Percentiles rank a stretch among this genome's conserved stretches.
These are phyloP conservation scores for Anguilla pacifica DNA, from an alignment of 2,797 vertebrate genomes.

Conservation along the genomic window DNA sequence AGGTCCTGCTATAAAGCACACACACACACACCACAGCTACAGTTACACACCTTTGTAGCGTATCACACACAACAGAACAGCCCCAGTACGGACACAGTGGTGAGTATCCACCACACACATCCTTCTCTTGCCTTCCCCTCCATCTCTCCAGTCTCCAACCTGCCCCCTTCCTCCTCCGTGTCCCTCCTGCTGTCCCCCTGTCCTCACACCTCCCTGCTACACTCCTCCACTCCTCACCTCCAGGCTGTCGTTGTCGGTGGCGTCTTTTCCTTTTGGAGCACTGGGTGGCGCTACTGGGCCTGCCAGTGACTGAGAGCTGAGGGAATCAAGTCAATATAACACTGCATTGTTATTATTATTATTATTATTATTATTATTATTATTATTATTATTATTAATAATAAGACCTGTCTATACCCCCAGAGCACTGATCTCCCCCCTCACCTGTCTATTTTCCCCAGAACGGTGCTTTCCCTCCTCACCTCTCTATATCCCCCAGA, in stretches of 20 bases:
- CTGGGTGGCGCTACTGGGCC: slow-evolving; percentile 67
- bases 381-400: too few species aligned
- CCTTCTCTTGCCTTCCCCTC: not conserved
- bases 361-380: not conserved
- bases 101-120: not conserved
- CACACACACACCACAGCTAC: slow-evolving; percentile 45
- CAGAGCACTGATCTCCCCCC: slow-evolving; percentile 21
- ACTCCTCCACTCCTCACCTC: slow-evolving; percentile 74
- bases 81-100: not conserved
- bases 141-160: not conserved
- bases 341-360: not conserved
- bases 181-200: not conserved
- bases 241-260: slow-evolving; percentile 82
- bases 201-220: not conserved
- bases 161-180: not conserved
- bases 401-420: too few species aligned
- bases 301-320: slow-evolving; percentile 85
- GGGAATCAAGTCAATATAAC: slow-evolving; percentile 16
- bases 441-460: slow-evolving; percentile 86
- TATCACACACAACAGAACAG: not conserved
- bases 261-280: slow-evolving; percentile 85
- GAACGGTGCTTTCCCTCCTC: slow-evolving; percentile 81
- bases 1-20: slow-evolving; percentile 83
- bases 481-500: slow-evolving; percentile 73
- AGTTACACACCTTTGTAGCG: not conserved